phyloP scores from a whole-genome alignment of 2,113 vertebrate genomes.

The Thomomys bottae region DNA sequence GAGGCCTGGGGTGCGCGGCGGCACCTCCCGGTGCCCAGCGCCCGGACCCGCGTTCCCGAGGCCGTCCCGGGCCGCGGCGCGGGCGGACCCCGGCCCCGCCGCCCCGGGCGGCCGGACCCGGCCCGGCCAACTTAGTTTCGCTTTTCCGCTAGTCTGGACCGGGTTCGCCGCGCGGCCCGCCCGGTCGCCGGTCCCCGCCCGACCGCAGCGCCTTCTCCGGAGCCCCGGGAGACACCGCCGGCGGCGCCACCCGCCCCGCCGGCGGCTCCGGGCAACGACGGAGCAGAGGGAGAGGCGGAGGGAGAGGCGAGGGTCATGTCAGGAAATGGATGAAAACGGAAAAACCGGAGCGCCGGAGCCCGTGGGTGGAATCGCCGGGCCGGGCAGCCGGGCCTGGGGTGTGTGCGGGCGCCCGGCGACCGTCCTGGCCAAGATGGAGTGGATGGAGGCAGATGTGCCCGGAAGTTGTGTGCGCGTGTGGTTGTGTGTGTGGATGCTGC shows the following conservation, averaged over 20 bases:
- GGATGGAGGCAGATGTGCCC: neutral
- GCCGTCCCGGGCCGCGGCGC: neutral
- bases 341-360: neutral
- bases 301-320: neutral
- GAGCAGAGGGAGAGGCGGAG: too few species aligned
- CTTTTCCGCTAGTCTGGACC: conserved; percentile 50
- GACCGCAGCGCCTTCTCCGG: conserved; percentile 10
- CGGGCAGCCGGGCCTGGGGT: neutral
- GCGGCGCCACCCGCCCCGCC: conserved; percentile 43
- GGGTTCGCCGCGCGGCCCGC: neutral
- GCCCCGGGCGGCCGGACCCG: neutral
- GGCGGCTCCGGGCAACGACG: conserved; percentile 31
- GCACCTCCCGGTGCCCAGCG: neutral
- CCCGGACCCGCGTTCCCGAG: neutral
- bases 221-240: conserved; percentile 16
- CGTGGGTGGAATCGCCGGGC: neutral
- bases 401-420: neutral
- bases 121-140: conserved; percentile 60
- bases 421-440: conserved; percentile 5
- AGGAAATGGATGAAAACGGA: conserved; percentile 39
- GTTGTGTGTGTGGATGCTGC: neutral
- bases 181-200: neutral
- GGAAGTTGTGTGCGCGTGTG: neutral
- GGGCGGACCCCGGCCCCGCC: neutral
- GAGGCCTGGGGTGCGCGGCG: neutral